Evolutionary conservation across 2,113 vertebrate genomes (phyloP).

Genomic region (Tricholaema leucomelas): DNA sequence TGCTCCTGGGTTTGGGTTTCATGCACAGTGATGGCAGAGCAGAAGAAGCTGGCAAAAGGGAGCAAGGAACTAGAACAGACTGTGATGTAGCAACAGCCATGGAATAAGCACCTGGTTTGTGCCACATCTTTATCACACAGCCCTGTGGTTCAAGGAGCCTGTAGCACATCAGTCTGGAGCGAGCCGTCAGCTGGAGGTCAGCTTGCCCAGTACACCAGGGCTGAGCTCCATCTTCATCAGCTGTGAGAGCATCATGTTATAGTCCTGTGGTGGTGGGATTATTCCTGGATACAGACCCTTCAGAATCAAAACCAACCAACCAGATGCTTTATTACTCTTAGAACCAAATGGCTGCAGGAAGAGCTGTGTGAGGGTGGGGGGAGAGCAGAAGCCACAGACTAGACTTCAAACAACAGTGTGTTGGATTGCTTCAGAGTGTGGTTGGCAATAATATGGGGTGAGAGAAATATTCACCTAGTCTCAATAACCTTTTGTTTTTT

Average conservation of each 20-base stretch:
- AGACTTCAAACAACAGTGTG: background rate
- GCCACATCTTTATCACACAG: background rate
- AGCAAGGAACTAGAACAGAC: background rate
- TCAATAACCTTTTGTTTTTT: background rate
- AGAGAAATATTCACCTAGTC: background rate
- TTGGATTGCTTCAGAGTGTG: background rate
- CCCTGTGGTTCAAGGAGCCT: background rate
- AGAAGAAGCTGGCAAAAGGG: background rate
- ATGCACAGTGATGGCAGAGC: background rate
- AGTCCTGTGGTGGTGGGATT: background rate
- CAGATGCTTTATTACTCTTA: background rate
- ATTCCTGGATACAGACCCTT: background rate
- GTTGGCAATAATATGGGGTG: accelerated
- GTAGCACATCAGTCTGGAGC: background rate
- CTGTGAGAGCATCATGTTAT: background rate
- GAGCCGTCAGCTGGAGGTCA: background rate
- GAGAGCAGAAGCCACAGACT: background rate
- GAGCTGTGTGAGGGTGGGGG: background rate
- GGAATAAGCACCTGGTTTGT: background rate
- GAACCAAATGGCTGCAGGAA: background rate
- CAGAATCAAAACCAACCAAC: background rate
- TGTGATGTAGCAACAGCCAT: too few relatives aligned
- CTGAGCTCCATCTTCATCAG: background rate
- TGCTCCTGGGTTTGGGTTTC: background rate
- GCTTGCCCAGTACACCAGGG: background rate